Conservation (phyloP, 2,113 vertebrate species). For the Capra hircus region DNA sequence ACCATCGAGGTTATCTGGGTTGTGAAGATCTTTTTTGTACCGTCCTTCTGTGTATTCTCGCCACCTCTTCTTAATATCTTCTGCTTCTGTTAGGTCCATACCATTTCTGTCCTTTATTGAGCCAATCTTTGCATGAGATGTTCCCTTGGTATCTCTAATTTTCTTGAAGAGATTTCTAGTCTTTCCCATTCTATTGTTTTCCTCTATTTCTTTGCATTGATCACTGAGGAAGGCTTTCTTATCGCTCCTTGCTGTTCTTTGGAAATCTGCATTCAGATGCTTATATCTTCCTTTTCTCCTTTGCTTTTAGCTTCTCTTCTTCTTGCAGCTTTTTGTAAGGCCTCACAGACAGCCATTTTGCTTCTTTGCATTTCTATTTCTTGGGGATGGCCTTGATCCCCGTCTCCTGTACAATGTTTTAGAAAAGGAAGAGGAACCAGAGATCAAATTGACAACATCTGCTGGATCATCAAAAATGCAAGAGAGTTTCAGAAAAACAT, state of each 20-base stretch:
- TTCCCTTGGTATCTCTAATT: no score
- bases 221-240: not conserved
- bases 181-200: not conserved
- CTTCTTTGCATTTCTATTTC: not conserved
- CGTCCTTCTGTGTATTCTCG: not conserved
- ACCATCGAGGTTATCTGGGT: not conserved
- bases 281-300: not conserved
- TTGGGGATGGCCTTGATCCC: not conserved
- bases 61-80: not conserved
- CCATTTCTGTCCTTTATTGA: not conserved
- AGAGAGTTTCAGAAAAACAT: not conserved
- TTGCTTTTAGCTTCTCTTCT: not conserved
- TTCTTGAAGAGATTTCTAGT: not conserved
- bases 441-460: no score
- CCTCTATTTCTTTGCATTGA: not conserved
- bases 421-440: not conserved
- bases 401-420: not conserved
- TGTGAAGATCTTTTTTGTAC: not conserved
- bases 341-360: not conserved
- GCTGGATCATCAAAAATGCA: no score
- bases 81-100: not conserved
- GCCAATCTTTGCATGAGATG: no score
- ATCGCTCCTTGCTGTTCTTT: not conserved
- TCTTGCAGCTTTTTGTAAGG: not conserved
- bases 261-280: not conserved